Conservation (phyloP, 2,888 invertebrate genomes). For the Leptinotarsa haldemani region DNA sequence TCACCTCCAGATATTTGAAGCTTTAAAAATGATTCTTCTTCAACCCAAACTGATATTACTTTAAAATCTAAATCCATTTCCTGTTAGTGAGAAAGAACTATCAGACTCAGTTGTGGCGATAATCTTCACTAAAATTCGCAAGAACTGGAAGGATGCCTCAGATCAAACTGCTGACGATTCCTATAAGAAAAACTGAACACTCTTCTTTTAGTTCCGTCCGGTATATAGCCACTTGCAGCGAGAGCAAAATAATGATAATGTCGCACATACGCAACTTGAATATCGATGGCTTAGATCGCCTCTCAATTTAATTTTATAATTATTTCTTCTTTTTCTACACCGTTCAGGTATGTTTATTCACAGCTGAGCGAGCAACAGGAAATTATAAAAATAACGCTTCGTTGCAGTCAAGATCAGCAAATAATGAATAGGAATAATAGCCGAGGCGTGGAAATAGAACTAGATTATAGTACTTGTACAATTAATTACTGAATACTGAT, state of each 20-base stretch:
- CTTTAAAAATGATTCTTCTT: no score
- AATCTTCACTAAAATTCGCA: background rate
- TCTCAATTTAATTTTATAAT: conserved; percentile 7
- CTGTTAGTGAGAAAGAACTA: background rate
- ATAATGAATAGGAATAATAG: background rate
- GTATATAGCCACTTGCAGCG: background rate
- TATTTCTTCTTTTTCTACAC: conserved; percentile 5
- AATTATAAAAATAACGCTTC: conserved; percentile 5
- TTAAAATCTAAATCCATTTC: no score
- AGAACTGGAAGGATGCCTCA: background rate
- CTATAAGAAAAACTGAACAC: background rate
- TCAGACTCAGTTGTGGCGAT: background rate
- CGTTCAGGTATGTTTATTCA: conserved; percentile 6
- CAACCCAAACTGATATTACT: no score
- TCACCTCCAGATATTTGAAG: no score
- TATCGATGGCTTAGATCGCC: background rate
- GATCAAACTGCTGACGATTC: background rate
- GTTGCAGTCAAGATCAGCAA: background rate
- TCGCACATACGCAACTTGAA: background rate
- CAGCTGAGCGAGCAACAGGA: background rate
- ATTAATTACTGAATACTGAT: background rate
- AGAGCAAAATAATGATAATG: background rate
- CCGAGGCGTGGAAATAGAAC: background rate
- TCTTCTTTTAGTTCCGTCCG: background rate
- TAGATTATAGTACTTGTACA: background rate